A percentile compares a stretch with the other conserved stretches of the same genome.
Evolutionary conservation across 2,113 vertebrate genomes (phyloP).

Genomic region (Todiramphus chloris): DNA sequence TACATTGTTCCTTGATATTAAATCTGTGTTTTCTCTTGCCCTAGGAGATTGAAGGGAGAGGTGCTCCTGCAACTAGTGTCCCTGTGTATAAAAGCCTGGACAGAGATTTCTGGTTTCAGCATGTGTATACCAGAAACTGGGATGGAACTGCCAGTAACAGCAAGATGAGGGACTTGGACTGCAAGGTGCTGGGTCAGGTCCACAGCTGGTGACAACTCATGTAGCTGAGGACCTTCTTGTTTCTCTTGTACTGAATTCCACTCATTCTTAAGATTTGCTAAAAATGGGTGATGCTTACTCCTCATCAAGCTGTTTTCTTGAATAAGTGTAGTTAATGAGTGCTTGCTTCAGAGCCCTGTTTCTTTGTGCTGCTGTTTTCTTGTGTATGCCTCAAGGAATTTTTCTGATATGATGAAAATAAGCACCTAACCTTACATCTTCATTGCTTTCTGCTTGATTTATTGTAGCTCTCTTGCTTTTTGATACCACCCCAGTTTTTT

Average conservation of each 20-base stretch:
- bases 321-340: not conserved
- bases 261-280: not conserved
- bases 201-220: rapidly evolving
- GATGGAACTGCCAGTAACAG: not conserved
- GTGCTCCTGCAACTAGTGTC: not conserved
- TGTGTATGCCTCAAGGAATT: not conserved
- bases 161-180: not conserved
- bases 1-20: not conserved
- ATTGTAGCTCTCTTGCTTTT: not conserved
- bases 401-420: not conserved
- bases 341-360: not conserved
- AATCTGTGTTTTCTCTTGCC: not conserved
- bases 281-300: not conserved
- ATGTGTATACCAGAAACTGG: not conserved
- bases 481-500: not conserved
- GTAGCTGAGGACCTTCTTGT: not conserved
- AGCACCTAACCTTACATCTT: not conserved
- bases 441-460: not conserved
- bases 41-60: not conserved
- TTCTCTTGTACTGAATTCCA: not conserved
- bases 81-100: not conserved
- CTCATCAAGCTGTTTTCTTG: not conserved
- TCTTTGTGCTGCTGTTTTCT: not conserved
- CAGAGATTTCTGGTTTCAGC: not conserved
- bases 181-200: not conserved